Evolutionary conservation across 2,888 invertebrate genomes (phyloP), one percentile per base, ranked within the genome.

Genomic region (Julus scanicus): DNA sequence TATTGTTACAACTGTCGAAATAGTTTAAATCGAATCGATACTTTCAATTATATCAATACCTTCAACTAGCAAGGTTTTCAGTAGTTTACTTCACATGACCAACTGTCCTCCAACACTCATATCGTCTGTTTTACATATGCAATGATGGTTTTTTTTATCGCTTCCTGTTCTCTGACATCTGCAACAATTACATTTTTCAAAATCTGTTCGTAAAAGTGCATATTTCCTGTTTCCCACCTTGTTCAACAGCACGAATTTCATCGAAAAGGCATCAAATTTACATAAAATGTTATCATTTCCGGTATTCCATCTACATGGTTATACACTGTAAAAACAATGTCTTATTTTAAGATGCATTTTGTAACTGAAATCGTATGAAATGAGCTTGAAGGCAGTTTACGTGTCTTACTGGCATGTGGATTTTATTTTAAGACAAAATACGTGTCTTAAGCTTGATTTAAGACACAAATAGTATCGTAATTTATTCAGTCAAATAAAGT

Each of bases 161-260:
- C 57, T 57, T 57, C 57, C 57, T 57, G 57, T 57, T 57, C 57
- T 15, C 57, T 57, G 57, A 57, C 57, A 57, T 4, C 57, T 57
- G 57, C 57, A 57, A 15, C 57, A 57, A 57, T 57, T 57, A 57
- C 57, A 57, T 57, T 57, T 57, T 57, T 11, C 57, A 57, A 57
- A 57, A 11, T 57, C 57, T 57, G 57, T 57, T 57, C 57, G 57
- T 57, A 57, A 57, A 57, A 57, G 57, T 15, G 57, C 57, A 17
- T 8, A 57, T 57, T 57, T 57, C 57, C 57, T 11, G 57, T 57
- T 57, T 57, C 57, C 57, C 57, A 57, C 57, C 11, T 15, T 15
- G 57, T 15, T 57, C 57, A 11, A 57, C 11, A 15, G 57, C 57
- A 17, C 57, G 11, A 57, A 15, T 17, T 57, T 57, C 57, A 15